Evolutionary conservation across 2,113 vertebrate genomes (phyloP).

Genomic region (Erythrocercus mccallii): DNA sequence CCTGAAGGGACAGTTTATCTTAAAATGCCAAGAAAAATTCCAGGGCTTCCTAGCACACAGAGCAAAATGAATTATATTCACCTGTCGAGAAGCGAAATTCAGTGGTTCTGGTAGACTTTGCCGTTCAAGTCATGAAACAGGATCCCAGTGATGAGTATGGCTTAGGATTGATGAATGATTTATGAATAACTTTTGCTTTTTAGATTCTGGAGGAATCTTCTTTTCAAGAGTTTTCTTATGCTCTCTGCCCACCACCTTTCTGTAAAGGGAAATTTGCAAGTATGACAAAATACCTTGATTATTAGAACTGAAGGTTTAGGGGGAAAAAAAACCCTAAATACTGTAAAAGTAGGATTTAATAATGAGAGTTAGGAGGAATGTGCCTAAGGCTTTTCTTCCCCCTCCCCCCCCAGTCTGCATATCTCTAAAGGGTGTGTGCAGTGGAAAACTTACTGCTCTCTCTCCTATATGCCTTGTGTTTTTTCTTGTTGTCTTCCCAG

Average conservation of each 20-base stretch:
- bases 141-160: neutral
- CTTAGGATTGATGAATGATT: slow-evolving; percentile 24
- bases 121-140: neutral
- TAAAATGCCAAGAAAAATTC: slow-evolving; percentile 5
- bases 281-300: neutral
- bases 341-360: neutral
- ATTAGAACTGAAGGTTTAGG: neutral
- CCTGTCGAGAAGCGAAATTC: neutral
- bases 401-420: rapidly evolving
- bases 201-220: neutral
- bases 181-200: slow-evolving; percentile 7
- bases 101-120: neutral
- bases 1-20: slow-evolving; percentile 18
- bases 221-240: neutral
- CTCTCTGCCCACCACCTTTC: neutral
- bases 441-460: neutral
- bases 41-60: neutral
- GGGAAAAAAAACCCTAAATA: neutral
- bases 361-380: neutral
- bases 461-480: neutral
- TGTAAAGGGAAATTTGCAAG: neutral
- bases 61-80: slow-evolving; percentile 4
- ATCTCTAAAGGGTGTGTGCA: neutral
- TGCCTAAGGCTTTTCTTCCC: neutral
- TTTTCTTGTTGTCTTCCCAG: rapidly evolving